phyloP scores from a whole-genome alignment of 2,888 invertebrate genomes.

The Andricus quercusramuli region DNA sequence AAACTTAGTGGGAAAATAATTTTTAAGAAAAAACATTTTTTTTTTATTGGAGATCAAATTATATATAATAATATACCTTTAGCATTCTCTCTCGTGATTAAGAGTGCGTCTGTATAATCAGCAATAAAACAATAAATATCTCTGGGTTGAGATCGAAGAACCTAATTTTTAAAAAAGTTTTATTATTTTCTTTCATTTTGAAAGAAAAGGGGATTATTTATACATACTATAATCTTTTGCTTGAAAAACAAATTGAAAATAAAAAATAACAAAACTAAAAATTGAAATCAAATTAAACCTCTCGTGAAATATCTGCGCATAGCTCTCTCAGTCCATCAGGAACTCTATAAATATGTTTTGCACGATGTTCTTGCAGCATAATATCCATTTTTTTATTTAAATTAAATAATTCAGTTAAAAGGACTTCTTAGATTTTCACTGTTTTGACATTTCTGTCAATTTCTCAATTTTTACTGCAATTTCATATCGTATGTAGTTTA shows the following conservation, averaged over 20 bases:
- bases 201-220: neutral
- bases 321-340: slow-evolving; percentile 86
- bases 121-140: slow-evolving; percentile 85
- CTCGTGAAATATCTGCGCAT: slow-evolving; percentile 86
- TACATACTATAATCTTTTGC: too few species aligned
- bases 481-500: neutral
- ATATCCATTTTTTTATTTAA: slow-evolving; percentile 58
- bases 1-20: too few species aligned
- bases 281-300: slow-evolving; percentile 77
- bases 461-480: neutral
- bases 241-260: neutral
- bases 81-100: slow-evolving; percentile 83
- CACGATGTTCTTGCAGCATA: slow-evolving; percentile 73
- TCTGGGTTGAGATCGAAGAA: slow-evolving; percentile 84
- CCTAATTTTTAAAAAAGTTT: slow-evolving; percentile 76
- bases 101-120: slow-evolving; percentile 84
- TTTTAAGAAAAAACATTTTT: too few species aligned
- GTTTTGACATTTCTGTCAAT: neutral
- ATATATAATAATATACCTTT: slow-evolving; percentile 63
- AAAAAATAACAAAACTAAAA: slow-evolving; percentile 24
- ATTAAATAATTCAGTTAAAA: neutral
- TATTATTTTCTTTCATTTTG: neutral
- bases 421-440: neutral
- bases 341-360: slow-evolving; percentile 79
- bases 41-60: neutral